Evolutionary conservation across 2,797 vertebrate genomes (phyloP), one percentile per base, ranked within the genome.

Genomic region (Acipenser ruthenus): DNA sequence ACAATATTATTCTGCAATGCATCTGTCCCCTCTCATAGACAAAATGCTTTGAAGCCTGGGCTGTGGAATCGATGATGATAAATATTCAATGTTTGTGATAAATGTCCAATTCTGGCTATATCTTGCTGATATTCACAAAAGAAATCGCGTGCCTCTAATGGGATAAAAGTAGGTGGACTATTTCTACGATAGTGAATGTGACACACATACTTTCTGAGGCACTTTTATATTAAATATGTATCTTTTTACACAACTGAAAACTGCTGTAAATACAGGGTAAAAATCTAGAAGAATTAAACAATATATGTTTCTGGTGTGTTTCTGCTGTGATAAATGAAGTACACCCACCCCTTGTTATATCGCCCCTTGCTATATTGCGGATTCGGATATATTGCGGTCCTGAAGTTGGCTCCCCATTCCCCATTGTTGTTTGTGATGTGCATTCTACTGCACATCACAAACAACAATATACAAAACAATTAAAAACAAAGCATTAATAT

Each of bases 41-140:
- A 48, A 48, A 37, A 62, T 10, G 60, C 60, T 62, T 62, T 62
- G 60, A 62, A 62, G 47, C 60, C 23, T 15, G 13, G 58, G n/a
- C 58, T 1, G 60, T 48, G 47, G 18, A 62, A 23, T 12, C 1
- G 60, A 62, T 48, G 60, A 18, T 62, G 60, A 62, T 47, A 62
- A 47, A 62, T 62, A 62, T 23, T 62, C 60, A 62, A 37, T 62
- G 15, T 62, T 15, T 62, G 60, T 62, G 18, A 62, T 47, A 62
- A 23, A 62, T 62, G 15, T 62, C 7, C 60, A 62, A 62, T 62
- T 62, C 60, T 62, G 10, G 6, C 18, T 18, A 62, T 62, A 23
- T 62, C 60, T 62, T 62, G 18, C 60, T 23, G 13, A 62, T 62
- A 8, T 37, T 18, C 8, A 47, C 47, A 48, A 62, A 23, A 48